Evolutionary conservation across 2,113 vertebrate genomes (phyloP).

Genomic region (Pomatorhinus ruficollis): DNA sequence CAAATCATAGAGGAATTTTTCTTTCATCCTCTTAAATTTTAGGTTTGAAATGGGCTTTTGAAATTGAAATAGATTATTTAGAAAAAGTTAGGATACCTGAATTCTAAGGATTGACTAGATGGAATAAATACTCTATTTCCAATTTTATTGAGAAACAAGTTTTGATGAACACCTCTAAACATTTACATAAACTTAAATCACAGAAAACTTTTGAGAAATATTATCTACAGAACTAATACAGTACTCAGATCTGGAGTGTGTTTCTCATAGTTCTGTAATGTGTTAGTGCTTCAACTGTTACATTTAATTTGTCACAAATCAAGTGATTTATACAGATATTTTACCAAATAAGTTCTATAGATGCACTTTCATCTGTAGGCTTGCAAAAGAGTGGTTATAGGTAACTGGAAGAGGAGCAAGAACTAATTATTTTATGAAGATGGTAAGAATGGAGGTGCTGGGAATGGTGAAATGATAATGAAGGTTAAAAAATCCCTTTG

Average conservation of each 20-base stretch:
- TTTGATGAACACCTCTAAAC: background rate
- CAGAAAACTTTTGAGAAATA: background rate
- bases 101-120: background rate
- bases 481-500: background rate
- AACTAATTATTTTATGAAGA: background rate
- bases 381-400: background rate
- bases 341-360: background rate
- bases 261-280: background rate
- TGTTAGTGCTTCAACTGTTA: background rate
- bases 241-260: background rate
- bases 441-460: background rate
- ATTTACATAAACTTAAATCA: background rate
- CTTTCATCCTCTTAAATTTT: background rate
- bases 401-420: background rate
- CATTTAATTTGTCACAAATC: background rate
- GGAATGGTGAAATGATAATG: background rate
- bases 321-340: background rate
- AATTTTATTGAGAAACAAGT: background rate
- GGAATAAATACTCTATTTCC: background rate
- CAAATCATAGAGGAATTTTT: background rate
- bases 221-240: background rate
- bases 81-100: background rate
- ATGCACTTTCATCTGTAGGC: background rate
- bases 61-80: background rate
- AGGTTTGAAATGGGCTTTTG: background rate